Base-by-base conservation (phyloP, 2,113 vertebrate species). In the Nycticryphes semicollaris region DNA sequence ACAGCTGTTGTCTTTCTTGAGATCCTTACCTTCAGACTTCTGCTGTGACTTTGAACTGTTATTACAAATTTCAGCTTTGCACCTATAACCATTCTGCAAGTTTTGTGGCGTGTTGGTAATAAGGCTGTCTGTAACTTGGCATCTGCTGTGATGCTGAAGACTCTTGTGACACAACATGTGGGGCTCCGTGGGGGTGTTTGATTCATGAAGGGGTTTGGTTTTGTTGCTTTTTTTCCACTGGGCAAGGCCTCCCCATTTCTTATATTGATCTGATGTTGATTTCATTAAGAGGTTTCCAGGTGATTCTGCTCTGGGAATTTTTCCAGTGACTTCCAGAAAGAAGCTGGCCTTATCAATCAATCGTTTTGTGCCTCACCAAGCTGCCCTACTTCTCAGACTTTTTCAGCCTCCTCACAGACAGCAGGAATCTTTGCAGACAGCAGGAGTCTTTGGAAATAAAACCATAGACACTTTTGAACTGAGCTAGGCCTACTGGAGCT, bases 341-440 rank as follows among this genome's bases (percentile, higher is more conserved):
- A 94, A 95, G 69, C 51, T 87, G 56, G 12, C 64, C 39, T 87
- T 89, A 60, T 41, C 77, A 91, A 7, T 91, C 39, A 30, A 8
- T 91, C 35, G 33, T 92, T 84, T 70, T 81, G 51, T 70, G 39
- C 77, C 35, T 89, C 89, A 87, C 48, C 81, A 91, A 87, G 27
- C 30, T 90, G 33, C 56, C 80, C 48, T 87, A 22, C 69, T 91
- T 95, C 95, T 78, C 57, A 87, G 73, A 67, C 43, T 75, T 87
- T 94, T 89, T 91, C 77, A 82, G 23, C 69, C 57, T 82, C 62
- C 74, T 84, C 56, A 76, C 69, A 95, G 77, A 92, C 77, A 94
- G 85, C 85, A 94, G 70, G 48, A 91, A 66, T 92, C 80, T 90
- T 82, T 88, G 75, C 92, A 90, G 57, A 72, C 72, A 83, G 84